A percentile compares a stretch with the other conserved stretches of the same genome.
Evolutionary conservation across 2,888 invertebrate genomes (phyloP).

Genomic region (Drosophila limbata): DNA sequence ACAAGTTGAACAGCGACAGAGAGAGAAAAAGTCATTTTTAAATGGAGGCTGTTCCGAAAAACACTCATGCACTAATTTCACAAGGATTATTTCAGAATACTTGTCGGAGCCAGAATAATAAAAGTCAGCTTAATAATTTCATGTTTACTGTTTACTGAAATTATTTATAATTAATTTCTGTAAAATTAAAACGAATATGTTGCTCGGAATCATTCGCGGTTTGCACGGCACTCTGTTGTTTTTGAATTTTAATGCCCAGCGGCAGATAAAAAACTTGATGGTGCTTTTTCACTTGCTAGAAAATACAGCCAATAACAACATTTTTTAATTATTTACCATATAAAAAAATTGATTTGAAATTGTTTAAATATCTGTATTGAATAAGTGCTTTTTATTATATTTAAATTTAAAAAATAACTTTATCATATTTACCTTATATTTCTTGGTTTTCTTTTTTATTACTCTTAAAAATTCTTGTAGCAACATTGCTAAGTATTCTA

Average conservation of each 20-base stretch:
- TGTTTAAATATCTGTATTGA: too few species aligned
- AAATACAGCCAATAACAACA: constrained; percentile 8
- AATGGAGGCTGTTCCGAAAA: not conserved
- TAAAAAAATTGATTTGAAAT: too few species aligned
- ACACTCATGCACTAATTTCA: not conserved
- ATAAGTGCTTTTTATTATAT: too few species aligned
- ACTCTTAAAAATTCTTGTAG: not conserved
- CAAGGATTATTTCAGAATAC: not conserved
- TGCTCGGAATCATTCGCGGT: not conserved
- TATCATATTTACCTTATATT: too few species aligned
- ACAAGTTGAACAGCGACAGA: constrained; percentile 13
- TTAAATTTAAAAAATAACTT: too few species aligned
- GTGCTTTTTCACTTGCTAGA: constrained; percentile 11
- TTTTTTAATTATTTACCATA: too few species aligned
- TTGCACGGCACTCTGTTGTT: constrained; percentile 34
- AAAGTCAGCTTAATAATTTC: not conserved
- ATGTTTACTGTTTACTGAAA: too few species aligned
- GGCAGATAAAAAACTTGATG: constrained; percentile 36
- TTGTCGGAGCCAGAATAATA: not conserved
- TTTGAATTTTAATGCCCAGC: constrained; percentile 50
- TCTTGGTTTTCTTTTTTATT: too few species aligned
- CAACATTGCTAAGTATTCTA: not conserved
- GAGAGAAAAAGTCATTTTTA: constrained; percentile 3
- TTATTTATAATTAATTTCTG: too few species aligned
- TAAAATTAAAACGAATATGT: not conserved